Conservation (phyloP, 2,797 vertebrate genomes). For the Catharus ustulatus region DNA sequence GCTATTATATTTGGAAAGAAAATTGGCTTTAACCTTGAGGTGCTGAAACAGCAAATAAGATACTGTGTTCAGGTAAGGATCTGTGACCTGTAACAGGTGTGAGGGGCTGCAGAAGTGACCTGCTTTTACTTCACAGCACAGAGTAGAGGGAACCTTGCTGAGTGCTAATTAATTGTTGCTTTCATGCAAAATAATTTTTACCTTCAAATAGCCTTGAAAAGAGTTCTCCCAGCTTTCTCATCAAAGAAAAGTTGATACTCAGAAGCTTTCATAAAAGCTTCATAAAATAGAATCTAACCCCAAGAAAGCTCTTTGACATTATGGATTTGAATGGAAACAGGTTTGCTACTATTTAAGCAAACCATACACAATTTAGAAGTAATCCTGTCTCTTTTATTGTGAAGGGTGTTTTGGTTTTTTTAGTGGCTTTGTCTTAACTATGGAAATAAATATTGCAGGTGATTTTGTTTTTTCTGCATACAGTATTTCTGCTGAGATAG, state of each 20-base stretch:
- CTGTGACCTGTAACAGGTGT: conserved; percentile 43
- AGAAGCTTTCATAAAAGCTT: not conserved
- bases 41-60: conserved; percentile 43
- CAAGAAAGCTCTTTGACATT: not conserved
- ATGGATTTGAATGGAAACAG: not conserved
- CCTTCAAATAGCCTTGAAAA: conserved; percentile 47
- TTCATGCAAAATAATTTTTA: conserved; percentile 42
- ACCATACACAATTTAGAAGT: not conserved
- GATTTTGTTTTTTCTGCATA: not conserved
- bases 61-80: conserved; percentile 25
- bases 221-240: not conserved
- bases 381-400: not conserved
- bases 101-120: conserved; percentile 27
- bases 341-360: not conserved
- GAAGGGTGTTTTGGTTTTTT: not conserved
- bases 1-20: not conserved
- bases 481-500: not conserved
- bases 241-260: not conserved
- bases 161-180: conserved; percentile 57
- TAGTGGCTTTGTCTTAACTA: not conserved
- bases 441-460: not conserved
- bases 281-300: not conserved
- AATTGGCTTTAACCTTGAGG: conserved; percentile 38
- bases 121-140: conserved; percentile 25
- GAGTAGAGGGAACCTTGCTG: conserved; percentile 14